Percentiles rank a stretch among this genome's conserved stretches.
Conservation (phyloP, 2,113 vertebrate genomes). For the Danio rerio region GRCz12tu NC_133178.1:8687501-8688000, state of each 20-base stretch:
- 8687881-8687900: not conserved
- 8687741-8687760: not conserved
- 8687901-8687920: not conserved
- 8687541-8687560: conserved; percentile 21
- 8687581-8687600: conserved; percentile 58
- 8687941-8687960: not conserved
- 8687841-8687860: no score
- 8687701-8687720: not conserved
- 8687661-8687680: not conserved
- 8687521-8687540: conserved; percentile 6
- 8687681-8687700: not conserved
- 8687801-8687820: no score
- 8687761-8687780: not conserved
- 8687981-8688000: not conserved
- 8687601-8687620: conserved; percentile 37
- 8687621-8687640: not conserved
- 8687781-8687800: not conserved
- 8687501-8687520: not conserved
- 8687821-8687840: not conserved
- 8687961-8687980: not conserved
- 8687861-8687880: not conserved
- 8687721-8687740: not conserved
- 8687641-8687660: not conserved
- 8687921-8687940: not conserved
- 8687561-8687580: conserved; percentile 37